These are phyloP conservation scores for Arion vulgaris DNA, from an alignment of 1,140 invertebrate genomes.

Conservation along the genomic window DNA sequence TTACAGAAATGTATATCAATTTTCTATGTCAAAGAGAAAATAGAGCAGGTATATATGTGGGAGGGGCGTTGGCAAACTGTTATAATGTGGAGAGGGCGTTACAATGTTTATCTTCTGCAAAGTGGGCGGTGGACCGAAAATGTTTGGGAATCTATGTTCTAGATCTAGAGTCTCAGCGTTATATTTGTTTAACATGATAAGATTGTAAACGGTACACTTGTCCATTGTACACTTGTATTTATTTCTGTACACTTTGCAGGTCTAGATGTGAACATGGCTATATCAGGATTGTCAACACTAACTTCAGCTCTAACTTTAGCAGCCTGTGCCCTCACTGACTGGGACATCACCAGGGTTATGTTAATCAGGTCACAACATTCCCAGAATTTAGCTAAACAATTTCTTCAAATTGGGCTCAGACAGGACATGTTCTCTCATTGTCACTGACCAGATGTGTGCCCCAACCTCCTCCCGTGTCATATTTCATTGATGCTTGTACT, in stretches of 20 bases:
- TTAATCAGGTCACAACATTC: slow-evolving; percentile 58
- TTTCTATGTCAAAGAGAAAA: too few relatives aligned
- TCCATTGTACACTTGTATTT: too few relatives aligned
- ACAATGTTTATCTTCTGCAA: too few relatives aligned
- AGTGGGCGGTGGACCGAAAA: too few relatives aligned
- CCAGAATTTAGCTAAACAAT: slow-evolving; percentile 3
- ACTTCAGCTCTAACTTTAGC: slow-evolving; percentile 55
- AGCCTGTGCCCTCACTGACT: slow-evolving; percentile 59
- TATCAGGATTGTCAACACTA: slow-evolving; percentile 57
- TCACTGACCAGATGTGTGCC: background rate
- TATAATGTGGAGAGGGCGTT: too few relatives aligned
- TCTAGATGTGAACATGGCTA: slow-evolving; percentile 64
- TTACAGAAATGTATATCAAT: too few relatives aligned
- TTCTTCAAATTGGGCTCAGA: slow-evolving; percentile 4
- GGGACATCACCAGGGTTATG: slow-evolving; percentile 57
- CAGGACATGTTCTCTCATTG: slow-evolving; percentile 19
- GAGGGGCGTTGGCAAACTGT: too few relatives aligned
- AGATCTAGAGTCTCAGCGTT: background rate
- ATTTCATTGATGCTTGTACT: too few relatives aligned
- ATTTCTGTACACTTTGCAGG: slow-evolving; percentile 61
- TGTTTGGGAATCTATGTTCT: too few relatives aligned
- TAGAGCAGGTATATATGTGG: too few relatives aligned
- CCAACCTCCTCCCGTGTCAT: too few relatives aligned
- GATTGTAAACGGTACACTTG: background rate
- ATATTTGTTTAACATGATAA: background rate